Evolutionary conservation across 1,140 invertebrate genomes (phyloP).

Genomic region (Pachyrhynchus sulphureomaculatus): DNA sequence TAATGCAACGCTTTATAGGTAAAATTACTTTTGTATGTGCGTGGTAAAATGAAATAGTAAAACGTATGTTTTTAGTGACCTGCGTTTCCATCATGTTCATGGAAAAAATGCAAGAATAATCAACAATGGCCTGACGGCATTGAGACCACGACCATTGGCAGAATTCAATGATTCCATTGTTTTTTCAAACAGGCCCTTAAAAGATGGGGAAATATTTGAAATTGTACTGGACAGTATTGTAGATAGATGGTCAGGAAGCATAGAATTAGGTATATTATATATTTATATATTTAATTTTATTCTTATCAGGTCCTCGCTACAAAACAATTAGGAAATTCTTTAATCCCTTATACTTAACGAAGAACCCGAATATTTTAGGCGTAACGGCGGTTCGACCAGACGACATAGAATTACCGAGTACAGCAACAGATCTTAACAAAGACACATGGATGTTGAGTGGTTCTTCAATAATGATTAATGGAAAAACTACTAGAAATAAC

Average conservation of each 20-base stretch:
- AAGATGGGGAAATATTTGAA: slow-evolving; percentile 91
- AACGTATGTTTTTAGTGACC: slow-evolving; percentile 61
- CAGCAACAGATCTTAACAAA: slow-evolving; percentile 88
- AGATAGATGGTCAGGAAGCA: slow-evolving; percentile 86
- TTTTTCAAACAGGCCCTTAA: slow-evolving; percentile 82
- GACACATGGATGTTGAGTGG: slow-evolving; percentile 93
- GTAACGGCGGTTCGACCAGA: slow-evolving; percentile 81
- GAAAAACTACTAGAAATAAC: slow-evolving; percentile 77
- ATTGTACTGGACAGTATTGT: slow-evolving; percentile 90
- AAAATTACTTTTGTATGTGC: slow-evolving; percentile 10
- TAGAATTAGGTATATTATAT: slow-evolving; percentile 68
- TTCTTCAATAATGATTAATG: slow-evolving; percentile 79
- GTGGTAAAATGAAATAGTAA: background rate
- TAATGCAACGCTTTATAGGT: slow-evolving; percentile 71
- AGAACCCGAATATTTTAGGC: slow-evolving; percentile 28
- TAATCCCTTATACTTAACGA: too few species aligned
- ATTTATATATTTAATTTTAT: too few species aligned
- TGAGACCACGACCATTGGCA: slow-evolving; percentile 78
- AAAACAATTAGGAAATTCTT: too few species aligned
- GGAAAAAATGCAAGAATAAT: slow-evolving; percentile 87
- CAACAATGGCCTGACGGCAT: slow-evolving; percentile 82
- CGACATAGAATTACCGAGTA: slow-evolving; percentile 82
- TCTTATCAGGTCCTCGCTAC: too few species aligned
- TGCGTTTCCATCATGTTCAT: slow-evolving; percentile 86
- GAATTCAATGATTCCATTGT: slow-evolving; percentile 95